Evolutionary conservation across 2,888 invertebrate species (phyloP).

Genomic region (Apomyelois bistriatella): DNA sequence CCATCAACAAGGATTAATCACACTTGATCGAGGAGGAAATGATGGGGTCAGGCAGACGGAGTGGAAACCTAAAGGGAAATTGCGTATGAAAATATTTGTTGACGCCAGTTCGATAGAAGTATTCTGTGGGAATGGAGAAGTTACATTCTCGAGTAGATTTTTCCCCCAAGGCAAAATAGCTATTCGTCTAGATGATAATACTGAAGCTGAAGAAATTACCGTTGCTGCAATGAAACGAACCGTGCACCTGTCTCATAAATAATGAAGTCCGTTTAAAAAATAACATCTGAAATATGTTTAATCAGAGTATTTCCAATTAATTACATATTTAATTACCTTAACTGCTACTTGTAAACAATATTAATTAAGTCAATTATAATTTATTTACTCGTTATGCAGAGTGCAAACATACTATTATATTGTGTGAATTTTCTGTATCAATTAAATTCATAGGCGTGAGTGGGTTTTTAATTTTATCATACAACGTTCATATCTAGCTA

Average conservation of each 20-base stretch:
- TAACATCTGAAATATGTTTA: too few species aligned
- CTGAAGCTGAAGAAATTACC: conserved; percentile 23
- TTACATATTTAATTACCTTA: too few species aligned
- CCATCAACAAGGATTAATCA: conserved; percentile 30
- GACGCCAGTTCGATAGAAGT: conserved; percentile 59
- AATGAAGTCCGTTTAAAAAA: too few species aligned
- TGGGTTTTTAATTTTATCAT: too few species aligned
- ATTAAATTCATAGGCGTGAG: too few species aligned
- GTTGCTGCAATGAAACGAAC: conserved; percentile 39
- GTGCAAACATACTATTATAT: too few species aligned
- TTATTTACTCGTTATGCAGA: too few species aligned
- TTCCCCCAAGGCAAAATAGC: conserved; percentile 39
- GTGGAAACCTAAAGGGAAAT: conserved; percentile 39
- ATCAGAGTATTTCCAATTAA: too few species aligned
- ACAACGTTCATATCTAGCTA: too few species aligned
- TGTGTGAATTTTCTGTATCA: too few species aligned
- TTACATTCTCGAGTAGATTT: conserved; percentile 53
- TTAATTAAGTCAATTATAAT: too few species aligned
- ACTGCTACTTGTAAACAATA: too few species aligned
- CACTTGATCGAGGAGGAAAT: conserved; percentile 52
- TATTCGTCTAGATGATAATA: conserved; percentile 30
- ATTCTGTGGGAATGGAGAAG: conserved; percentile 52
- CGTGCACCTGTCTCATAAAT: conserved; percentile 20
- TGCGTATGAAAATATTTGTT: conserved; percentile 40
- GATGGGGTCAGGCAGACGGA: conserved; percentile 50